Evolutionary conservation across 2,113 vertebrate genomes (phyloP).

Genomic region (Chaenogobius annularis): DNA sequence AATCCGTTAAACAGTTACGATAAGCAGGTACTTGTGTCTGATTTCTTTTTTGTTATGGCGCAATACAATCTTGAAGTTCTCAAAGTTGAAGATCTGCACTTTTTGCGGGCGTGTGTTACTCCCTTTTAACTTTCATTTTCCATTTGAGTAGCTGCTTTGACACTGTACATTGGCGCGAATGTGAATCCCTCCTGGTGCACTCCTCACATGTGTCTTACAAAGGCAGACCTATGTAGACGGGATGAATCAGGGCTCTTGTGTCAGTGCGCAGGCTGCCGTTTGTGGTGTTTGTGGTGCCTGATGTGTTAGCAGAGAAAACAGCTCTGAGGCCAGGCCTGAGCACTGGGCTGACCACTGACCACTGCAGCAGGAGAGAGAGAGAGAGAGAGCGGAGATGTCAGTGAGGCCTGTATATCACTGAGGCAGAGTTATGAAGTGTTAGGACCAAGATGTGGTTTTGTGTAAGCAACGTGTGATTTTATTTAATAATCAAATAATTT

Average conservation of each 20-base stretch:
- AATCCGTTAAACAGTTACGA: not conserved
- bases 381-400: conserved; percentile 9
- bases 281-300: conserved; percentile 59
- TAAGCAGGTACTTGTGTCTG: not conserved
- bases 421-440: not conserved
- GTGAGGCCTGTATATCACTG: not conserved
- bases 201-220: not conserved
- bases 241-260: conserved; percentile 33
- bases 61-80: too few species aligned
- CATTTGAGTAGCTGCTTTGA: not conserved
- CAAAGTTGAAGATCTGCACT: too few species aligned
- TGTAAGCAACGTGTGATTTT: not conserved
- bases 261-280: conserved; percentile 43
- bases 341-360: conserved; percentile 60
- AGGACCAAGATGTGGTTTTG: not conserved
- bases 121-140: not conserved
- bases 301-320: conserved; percentile 59
- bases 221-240: conserved; percentile 20
- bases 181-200: not conserved
- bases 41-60: too few species aligned
- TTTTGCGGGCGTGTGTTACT: not conserved
- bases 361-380: conserved; percentile 43
- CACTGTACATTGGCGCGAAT: conserved; percentile 2
- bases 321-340: conserved; percentile 27
- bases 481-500: not conserved